Evolutionary conservation across 2,888 invertebrate genomes (phyloP).

Genomic region (Drosophila recens): DNA sequence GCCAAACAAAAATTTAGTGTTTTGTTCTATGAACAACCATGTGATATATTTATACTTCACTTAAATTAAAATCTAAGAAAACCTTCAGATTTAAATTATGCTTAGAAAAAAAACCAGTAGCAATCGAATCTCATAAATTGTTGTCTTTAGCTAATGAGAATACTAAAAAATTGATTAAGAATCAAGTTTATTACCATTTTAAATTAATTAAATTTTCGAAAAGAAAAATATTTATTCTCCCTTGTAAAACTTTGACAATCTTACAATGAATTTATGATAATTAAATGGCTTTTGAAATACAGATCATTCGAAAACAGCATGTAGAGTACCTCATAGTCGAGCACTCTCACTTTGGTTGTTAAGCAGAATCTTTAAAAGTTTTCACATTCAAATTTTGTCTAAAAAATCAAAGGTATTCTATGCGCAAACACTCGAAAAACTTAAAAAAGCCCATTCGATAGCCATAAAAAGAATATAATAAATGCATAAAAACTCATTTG

Average conservation of each 20-base stretch:
- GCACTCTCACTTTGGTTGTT: neutral
- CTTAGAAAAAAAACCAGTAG: slow-evolving; percentile 8
- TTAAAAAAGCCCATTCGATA: slow-evolving; percentile 5
- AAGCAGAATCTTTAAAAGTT: neutral
- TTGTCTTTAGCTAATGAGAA: neutral
- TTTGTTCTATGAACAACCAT: neutral
- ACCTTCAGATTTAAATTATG: neutral
- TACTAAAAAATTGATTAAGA: neutral
- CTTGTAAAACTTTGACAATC: neutral
- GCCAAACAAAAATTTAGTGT: neutral
- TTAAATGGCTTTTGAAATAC: neutral
- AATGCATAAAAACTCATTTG: slow-evolving; percentile 46
- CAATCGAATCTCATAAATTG: neutral
- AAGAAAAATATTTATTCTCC: neutral
- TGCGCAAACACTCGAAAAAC: neutral
- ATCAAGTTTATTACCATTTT: neutral
- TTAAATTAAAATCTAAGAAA: neutral
- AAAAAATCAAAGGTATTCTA: slow-evolving; percentile 2
- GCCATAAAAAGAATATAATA: slow-evolving; percentile 17
- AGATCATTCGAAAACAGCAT: neutral
- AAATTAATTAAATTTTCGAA: neutral
- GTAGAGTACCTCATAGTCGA: neutral
- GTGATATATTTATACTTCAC: neutral
- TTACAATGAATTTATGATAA: neutral
- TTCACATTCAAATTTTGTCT: neutral